Evolutionary conservation across 2,888 invertebrate genomes (phyloP).

Genomic region (Trilocha varians): DNA sequence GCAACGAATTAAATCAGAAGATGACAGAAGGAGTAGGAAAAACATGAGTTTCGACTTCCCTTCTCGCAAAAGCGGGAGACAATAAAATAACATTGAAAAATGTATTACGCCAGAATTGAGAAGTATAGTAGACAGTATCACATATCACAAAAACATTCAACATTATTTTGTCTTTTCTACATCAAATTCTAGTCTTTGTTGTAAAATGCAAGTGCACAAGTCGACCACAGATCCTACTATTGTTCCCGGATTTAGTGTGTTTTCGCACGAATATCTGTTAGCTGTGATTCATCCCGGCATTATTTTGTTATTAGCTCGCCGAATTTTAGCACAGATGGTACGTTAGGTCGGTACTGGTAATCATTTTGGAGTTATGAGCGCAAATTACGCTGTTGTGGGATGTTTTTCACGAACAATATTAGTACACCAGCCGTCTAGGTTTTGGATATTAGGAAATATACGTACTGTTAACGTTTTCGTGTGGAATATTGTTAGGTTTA

Average conservation of each 20-base stretch:
- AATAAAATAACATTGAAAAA: too few species aligned
- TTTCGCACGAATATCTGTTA: not conserved
- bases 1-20: too few species aligned
- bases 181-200: too few species aligned
- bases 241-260: conserved; percentile 1
- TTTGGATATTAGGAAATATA: not conserved
- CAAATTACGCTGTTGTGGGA: not conserved
- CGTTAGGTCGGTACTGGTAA: conserved; percentile 8
- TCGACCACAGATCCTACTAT: conserved; percentile 2
- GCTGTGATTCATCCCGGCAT: conserved; percentile 6
- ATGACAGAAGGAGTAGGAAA: too few species aligned
- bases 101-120: too few species aligned
- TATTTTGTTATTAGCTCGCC: conserved; percentile 5
- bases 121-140: too few species aligned
- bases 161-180: too few species aligned
- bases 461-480: not conserved
- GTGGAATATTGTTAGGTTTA: not conserved
- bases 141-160: too few species aligned
- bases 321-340: conserved; percentile 5
- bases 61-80: too few species aligned
- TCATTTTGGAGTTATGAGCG: conserved; percentile 9
- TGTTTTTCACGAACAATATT: not conserved
- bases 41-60: too few species aligned
- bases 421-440: not conserved
- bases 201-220: not conserved